A percentile compares a stretch with the other conserved stretches of the same genome.
Conservation (phyloP, 2,888 invertebrate genomes). For the Agriotes lineatus region DNA sequence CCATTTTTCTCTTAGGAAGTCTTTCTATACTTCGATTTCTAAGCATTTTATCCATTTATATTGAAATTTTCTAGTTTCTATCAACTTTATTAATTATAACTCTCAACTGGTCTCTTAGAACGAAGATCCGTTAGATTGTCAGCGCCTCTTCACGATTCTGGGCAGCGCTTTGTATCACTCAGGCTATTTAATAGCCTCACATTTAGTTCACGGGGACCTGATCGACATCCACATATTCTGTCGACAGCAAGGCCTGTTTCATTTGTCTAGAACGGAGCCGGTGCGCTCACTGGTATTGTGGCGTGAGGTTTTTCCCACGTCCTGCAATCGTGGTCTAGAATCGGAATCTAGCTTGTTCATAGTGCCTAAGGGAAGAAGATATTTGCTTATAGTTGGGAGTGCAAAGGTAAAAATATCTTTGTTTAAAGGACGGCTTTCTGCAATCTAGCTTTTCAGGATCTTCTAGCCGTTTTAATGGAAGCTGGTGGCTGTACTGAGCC, state of each 20-base stretch:
- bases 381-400: conserved; percentile 80
- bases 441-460: conserved; percentile 64
- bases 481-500: conserved; percentile 81
- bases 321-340: conserved; percentile 61
- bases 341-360: conserved; percentile 56
- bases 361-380: conserved; percentile 76
- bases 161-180: conserved; percentile 70
- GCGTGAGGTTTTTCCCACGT: conserved; percentile 78
- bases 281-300: conserved; percentile 81
- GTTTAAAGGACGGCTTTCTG: not conserved
- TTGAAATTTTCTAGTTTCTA: no score
- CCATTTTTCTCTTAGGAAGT: no score
- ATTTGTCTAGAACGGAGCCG: conserved; percentile 75
- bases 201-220: conserved; percentile 80
- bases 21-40: no score
- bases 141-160: conserved; percentile 73
- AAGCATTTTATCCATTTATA: no score
- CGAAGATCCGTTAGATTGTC: conserved; percentile 81
- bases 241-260: conserved; percentile 80
- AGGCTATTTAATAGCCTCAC: conserved; percentile 82
- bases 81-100: no score
- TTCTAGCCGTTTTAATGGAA: conserved; percentile 80
- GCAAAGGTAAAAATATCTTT: conserved; percentile 66
- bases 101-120: no score
- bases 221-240: conserved; percentile 82